phyloP scores from a whole-genome alignment of 2,113 vertebrate genomes.

The Cynoglossus semilaevis region DNA sequence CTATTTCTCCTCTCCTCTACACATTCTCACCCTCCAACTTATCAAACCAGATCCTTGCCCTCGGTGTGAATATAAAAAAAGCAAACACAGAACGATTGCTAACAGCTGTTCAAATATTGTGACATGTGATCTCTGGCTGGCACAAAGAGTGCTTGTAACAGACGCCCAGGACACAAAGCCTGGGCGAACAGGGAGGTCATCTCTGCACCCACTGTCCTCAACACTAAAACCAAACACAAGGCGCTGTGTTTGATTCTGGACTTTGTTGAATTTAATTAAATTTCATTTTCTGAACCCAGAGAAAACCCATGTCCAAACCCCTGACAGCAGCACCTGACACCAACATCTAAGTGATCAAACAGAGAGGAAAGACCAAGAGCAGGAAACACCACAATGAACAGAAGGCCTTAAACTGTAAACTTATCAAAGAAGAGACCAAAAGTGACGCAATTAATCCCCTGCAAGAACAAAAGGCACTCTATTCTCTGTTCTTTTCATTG shows the following conservation, averaged over 20 bases:
- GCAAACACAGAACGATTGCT: constrained; percentile 22
- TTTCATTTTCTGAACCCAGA: no score
- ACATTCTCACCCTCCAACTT: constrained; percentile 40
- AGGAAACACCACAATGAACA: no score
- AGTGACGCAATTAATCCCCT: no score
- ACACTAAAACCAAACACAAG: constrained; percentile 26
- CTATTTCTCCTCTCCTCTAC: not conserved
- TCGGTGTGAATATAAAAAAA: not conserved
- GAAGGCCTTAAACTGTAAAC: no score
- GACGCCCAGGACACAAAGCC: constrained; percentile 53
- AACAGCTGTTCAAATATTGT: constrained; percentile 81
- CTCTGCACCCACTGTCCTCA: constrained; percentile 10
- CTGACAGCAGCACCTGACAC: not conserved
- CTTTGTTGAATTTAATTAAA: not conserved
- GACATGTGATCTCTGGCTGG: constrained; percentile 71
- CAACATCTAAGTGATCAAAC: no score
- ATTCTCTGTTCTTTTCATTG: not conserved
- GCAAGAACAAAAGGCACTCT: not conserved
- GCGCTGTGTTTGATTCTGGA: constrained; percentile 8
- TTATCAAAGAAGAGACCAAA: no score
- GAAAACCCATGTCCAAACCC: not conserved
- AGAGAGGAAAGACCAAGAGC: no score
- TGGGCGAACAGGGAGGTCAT: constrained; percentile 52
- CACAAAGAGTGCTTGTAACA: constrained; percentile 72
- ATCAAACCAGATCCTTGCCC: constrained; percentile 41